Percentiles rank a stretch among this genome's conserved stretches.
phyloP scores from a whole-genome alignment of 2,888 invertebrate species.

The Macrostomum cliftonense region DNA sequence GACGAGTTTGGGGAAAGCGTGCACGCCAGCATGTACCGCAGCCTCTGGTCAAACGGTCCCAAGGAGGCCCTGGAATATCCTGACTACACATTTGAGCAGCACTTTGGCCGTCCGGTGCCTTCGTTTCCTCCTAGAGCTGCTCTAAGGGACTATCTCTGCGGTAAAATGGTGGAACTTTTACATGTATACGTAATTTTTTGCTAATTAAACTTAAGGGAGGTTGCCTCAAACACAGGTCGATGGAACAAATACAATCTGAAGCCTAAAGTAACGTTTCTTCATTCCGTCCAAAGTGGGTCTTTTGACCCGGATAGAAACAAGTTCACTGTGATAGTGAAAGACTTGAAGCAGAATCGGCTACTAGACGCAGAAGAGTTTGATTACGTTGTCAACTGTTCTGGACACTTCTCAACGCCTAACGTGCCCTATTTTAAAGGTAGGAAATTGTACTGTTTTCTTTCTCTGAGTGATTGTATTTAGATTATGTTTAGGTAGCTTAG shows the following conservation, averaged over 20 bases:
- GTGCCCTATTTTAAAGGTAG: constrained; percentile 3
- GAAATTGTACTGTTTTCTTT: too few relatives aligned
- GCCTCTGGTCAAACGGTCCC: constrained; percentile 11
- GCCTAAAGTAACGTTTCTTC: too few relatives aligned
- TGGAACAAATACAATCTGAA: too few relatives aligned
- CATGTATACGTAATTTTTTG: too few relatives aligned
- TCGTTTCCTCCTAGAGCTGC: constrained; percentile 10
- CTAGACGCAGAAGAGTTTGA: constrained; percentile 6
- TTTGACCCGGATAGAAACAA: too few relatives aligned
- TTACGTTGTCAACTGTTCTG: constrained; percentile 3
- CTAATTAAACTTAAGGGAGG: too few relatives aligned
- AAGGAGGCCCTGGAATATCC: constrained; percentile 11
- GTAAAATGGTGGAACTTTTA: neutral
- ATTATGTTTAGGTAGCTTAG: too few relatives aligned
- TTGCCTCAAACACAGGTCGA: too few relatives aligned
- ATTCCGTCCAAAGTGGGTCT: too few relatives aligned
- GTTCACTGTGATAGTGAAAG: too few relatives aligned
- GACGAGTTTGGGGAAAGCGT: constrained; percentile 8
- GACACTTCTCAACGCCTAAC: constrained; percentile 6
- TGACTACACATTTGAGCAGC: constrained; percentile 9
- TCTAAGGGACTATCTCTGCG: constrained; percentile 1
- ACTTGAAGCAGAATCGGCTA: too few relatives aligned
- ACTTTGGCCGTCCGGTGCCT: constrained; percentile 6
- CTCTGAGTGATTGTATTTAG: too few relatives aligned
- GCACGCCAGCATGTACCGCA: constrained; percentile 10